Percentiles rank a stretch among this genome's conserved stretches.
Conservation (phyloP, 2,113 vertebrate species). For the Dipodomys stephensi region DNA sequence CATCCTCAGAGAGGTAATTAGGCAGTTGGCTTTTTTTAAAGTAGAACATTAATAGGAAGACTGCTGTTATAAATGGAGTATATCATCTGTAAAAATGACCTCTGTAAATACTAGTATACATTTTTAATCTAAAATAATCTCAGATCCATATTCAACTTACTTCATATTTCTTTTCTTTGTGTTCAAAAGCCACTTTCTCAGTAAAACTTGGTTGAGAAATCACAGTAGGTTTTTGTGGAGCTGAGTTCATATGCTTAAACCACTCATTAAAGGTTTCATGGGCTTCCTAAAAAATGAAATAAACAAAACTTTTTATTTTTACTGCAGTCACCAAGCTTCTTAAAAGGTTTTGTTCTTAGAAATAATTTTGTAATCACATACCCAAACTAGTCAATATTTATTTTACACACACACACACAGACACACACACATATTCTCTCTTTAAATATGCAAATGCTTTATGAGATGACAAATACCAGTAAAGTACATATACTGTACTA, state of each 20-base stretch:
- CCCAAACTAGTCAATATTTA: conserved; percentile 3
- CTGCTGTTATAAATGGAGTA: conserved; percentile 39
- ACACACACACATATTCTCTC: not conserved
- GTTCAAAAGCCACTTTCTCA: conserved; percentile 96
- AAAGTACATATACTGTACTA: not conserved
- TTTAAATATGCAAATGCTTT: not conserved
- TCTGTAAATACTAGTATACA: not conserved
- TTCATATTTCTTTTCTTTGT: conserved; percentile 97
- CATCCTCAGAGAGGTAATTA: conserved; percentile 37
- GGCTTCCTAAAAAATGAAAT: conserved; percentile 90
- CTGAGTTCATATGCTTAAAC: conserved; percentile 96
- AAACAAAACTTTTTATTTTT: not conserved
- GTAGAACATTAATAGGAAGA: conserved; percentile 5
- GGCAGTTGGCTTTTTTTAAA: not conserved
- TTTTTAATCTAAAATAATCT: conserved; percentile 28
- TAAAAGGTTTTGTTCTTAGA: conserved; percentile 45
- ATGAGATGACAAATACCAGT: not conserved
- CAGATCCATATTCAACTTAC: conserved; percentile 81
- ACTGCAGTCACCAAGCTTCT: not conserved
- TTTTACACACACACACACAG: not conserved
- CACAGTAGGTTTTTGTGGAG: conserved; percentile 93
- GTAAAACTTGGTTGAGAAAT: conserved; percentile 94
- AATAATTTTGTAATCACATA: conserved; percentile 47
- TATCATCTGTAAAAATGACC: not conserved
- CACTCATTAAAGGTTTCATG: conserved; percentile 98